phyloP scores from a whole-genome alignment of 35 echinoderm and acorn worm genomes.

The Apostichopus japonicus region DNA sequence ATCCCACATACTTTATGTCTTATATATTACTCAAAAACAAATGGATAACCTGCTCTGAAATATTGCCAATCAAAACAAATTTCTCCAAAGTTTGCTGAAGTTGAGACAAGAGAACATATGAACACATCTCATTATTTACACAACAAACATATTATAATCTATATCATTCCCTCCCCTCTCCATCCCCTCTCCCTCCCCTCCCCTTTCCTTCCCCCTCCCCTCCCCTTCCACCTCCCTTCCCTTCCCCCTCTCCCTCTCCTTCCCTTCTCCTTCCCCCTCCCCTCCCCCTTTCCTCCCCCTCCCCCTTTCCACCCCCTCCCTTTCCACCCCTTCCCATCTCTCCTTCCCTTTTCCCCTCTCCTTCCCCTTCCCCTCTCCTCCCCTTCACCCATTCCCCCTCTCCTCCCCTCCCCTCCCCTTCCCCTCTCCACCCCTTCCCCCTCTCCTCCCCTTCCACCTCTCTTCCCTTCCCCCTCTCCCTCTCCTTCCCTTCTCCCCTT shows the following conservation, averaged over 20 bases:
- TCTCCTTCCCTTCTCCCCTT: not conserved
- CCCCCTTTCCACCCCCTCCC: not conserved
- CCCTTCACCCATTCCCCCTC: not conserved
- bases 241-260: not conserved
- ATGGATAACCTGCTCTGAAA: no score
- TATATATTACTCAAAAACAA: no score
- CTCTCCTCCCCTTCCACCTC: not conserved
- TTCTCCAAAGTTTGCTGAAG: no score
- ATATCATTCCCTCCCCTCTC: not conserved
- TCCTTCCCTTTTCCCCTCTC: not conserved
- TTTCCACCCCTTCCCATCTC: not conserved
- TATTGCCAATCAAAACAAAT: no score
- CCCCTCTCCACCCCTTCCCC: not conserved
- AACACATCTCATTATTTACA: no score
- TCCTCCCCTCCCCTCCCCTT: not conserved
- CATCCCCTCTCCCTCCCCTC: not conserved
- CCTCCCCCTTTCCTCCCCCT: not conserved
- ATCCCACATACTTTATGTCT: no score
- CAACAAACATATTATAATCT: no score
- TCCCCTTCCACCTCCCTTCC: not conserved
- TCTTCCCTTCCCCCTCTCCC: slow-evolving; percentile 3
- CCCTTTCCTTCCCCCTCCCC: not conserved
- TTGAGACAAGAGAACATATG: no score
- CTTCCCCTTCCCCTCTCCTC: not conserved
- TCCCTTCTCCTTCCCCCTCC: not conserved